Evolutionary conservation across 2,888 invertebrate species (phyloP).

Genomic region (Epinotia ramella): DNA sequence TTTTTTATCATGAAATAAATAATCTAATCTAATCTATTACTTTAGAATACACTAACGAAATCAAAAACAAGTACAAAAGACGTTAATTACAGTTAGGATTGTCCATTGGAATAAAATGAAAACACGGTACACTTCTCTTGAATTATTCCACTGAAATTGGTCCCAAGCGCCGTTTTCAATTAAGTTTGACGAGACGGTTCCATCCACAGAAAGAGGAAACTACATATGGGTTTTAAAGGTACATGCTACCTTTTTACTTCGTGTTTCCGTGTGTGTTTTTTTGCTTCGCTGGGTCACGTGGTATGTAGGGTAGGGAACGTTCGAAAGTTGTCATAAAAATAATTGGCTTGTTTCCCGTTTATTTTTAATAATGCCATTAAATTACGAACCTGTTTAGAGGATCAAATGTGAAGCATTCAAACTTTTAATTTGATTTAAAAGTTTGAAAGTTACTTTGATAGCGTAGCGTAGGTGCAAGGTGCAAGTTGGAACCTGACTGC

Average conservation of each 20-base stretch:
- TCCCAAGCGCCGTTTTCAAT: constrained; percentile 32
- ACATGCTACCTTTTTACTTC: not conserved
- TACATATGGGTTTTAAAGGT: not conserved
- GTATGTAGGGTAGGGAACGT: not conserved
- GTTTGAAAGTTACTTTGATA: too few relatives aligned
- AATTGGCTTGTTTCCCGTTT: too few relatives aligned
- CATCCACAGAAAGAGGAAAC: not conserved
- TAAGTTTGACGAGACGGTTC: constrained; percentile 32
- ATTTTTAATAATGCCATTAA: too few relatives aligned
- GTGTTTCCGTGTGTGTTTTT: not conserved
- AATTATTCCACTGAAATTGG: constrained; percentile 36
- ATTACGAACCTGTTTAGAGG: too few relatives aligned
- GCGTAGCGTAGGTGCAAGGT: too few relatives aligned
- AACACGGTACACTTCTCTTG: constrained; percentile 27
- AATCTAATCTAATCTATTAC: too few relatives aligned
- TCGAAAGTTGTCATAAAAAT: too few relatives aligned
- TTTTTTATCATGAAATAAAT: too few relatives aligned
- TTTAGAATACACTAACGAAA: not conserved
- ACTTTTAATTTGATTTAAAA: too few relatives aligned
- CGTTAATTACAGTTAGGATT: constrained; percentile 8
- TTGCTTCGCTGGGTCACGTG: constrained; percentile 8
- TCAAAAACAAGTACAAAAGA: not conserved
- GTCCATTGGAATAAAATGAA: not conserved
- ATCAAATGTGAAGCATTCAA: too few relatives aligned
- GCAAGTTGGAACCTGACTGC: too few relatives aligned